Conservation (phyloP, 2,113 vertebrate genomes). For the Daboia siamensis region DNA sequence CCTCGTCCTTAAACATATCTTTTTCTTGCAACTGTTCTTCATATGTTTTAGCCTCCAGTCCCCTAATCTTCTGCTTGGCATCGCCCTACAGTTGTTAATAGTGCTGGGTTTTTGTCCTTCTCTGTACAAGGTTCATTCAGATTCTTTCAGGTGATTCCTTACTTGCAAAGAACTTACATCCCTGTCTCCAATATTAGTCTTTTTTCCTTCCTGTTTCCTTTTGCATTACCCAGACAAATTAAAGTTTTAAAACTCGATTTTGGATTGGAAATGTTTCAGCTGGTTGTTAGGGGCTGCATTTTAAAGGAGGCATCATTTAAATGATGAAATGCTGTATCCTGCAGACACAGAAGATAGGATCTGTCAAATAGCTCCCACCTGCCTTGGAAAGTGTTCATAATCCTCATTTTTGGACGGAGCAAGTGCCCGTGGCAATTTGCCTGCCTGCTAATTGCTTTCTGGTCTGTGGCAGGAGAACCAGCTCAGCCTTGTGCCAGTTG, state of each 20-base stretch:
- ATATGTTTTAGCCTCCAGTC: background rate
- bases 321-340: background rate
- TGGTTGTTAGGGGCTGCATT: background rate
- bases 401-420: background rate
- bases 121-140: background rate
- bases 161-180: no score
- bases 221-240: background rate
- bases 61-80: background rate
- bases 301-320: background rate
- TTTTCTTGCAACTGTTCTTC: no score
- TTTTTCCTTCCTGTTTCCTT: background rate
- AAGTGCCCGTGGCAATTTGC: background rate
- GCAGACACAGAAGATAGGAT: background rate
- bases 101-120: background rate
- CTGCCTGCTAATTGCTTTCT: conserved; percentile 25
- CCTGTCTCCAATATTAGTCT: background rate
- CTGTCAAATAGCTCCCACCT: background rate
- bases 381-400: background rate
- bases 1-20: no score
- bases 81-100: background rate
- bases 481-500: background rate
- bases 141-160: no score
- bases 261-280: background rate
- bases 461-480: conserved; percentile 1
- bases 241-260: background rate